These are phyloP conservation scores for Danio rerio DNA, from an alignment of 2,113 vertebrate genomes.

Conservation along the genomic window GRCz12tu NC_133182.1:12274001-12274500, in stretches of 20 bases:
- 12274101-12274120: neutral
- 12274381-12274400: conserved; percentile 12
- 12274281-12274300: conserved; percentile 1
- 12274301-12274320: conserved; percentile 1
- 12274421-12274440: conserved; percentile 16
- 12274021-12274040: too few species aligned
- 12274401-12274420: conserved; percentile 18
- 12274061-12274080: too few species aligned
- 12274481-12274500: neutral
- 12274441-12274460: conserved; percentile 13
- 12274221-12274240: neutral
- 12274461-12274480: neutral
- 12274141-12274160: too few species aligned
- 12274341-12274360: conserved; percentile 19
- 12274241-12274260: neutral
- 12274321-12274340: neutral
- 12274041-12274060: too few species aligned
- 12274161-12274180: neutral
- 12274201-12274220: neutral
- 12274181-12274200: neutral
- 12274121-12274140: too few species aligned
- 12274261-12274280: neutral
- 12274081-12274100: too few species aligned
- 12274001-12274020: too few species aligned
- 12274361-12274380: conserved; percentile 17